Conservation (phyloP, 2,797 vertebrate species). For the Xiphophorus birchmanni region DNA sequence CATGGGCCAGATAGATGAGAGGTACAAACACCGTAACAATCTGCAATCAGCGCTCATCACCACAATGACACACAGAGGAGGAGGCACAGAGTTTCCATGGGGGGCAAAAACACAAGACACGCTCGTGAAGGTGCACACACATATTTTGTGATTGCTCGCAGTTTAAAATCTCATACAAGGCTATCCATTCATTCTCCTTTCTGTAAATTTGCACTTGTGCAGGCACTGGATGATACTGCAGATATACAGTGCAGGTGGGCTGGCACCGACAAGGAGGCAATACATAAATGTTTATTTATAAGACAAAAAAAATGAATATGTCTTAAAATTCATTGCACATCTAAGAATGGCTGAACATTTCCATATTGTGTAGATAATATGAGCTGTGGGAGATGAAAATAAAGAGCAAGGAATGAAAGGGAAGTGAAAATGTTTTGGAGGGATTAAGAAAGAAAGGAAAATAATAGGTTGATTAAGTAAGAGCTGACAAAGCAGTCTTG, state of each 20-base stretch:
- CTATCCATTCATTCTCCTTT: slow-evolving; percentile 57
- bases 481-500: slow-evolving; percentile 59
- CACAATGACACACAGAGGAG: slow-evolving; percentile 74
- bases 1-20: slow-evolving; percentile 80
- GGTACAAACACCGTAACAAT: slow-evolving; percentile 87
- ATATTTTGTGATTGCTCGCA: slow-evolving; percentile 5
- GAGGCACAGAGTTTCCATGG: slow-evolving; percentile 50
- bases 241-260: slow-evolving; percentile 49
- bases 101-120: slow-evolving; percentile 52
- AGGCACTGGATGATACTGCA: slow-evolving; percentile 21
- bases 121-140: slow-evolving; percentile 23
- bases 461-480: slow-evolving; percentile 58
- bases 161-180: slow-evolving; percentile 58
- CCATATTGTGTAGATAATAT: slow-evolving; percentile 69
- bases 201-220: slow-evolving; percentile 43
- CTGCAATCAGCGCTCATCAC: slow-evolving; percentile 87
- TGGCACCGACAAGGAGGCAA: slow-evolving; percentile 63
- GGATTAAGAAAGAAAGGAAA: slow-evolving; percentile 51
- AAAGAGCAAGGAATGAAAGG: slow-evolving; percentile 37
- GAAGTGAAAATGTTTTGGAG: slow-evolving; percentile 47
- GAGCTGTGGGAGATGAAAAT: slow-evolving; percentile 56
- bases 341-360: slow-evolving; percentile 59
- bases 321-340: slow-evolving; percentile 68
- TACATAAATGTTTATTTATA: slow-evolving; percentile 77
- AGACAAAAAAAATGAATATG: slow-evolving; percentile 51